Evolutionary conservation across 2,888 invertebrate species (phyloP), one percentile per base, ranked within the genome.

Genomic region (Latrodectus hesperus): DNA sequence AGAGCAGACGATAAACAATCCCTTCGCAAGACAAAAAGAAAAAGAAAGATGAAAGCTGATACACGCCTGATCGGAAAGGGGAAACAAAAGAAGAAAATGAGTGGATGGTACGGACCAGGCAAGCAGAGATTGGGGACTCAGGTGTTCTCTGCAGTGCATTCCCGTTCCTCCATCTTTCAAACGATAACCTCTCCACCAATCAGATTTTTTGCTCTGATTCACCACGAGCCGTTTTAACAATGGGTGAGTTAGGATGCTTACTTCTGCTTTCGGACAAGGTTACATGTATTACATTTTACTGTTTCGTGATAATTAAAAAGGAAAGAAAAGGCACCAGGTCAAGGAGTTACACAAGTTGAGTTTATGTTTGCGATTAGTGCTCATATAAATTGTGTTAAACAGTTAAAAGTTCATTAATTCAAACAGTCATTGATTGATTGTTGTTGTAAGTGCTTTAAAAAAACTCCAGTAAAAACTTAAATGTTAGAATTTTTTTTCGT

Each of bases 141-240:
- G 81, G 81, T 81, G 81, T 65, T 76, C 74, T 52, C 12, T 16
- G 8, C 12, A 52, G 26, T 14, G 26, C n/a, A 11, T 71, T 55
- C 53, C 73, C 22, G 22, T 52, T 60, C n/a, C 38, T 55, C 53
- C 55, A 52, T 22, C 17, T 60, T 16, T 11, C 26, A 53, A 74
- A 53, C 16, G 67, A 53, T 73, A 74, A 81, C 73, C 81, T 11
- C n/a, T 65, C 67, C 49, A 26, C 81, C 81, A 81, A 81, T 81
- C 51, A 38, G 14, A 38, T 52, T 55, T 72, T 14, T 55, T 60
- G 81, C 81, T 81, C 81, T 67, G 81, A 81, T 81, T 81, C 74
- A 12, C 60, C 74, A 38, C 22, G 16, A 9, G 55, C 9, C 12
- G 55, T 12, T 55, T 55, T 55, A 55, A 55, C 26, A 38, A 38